phyloP scores from a whole-genome alignment of 2,888 invertebrate species.

The Phengaris arion region DNA sequence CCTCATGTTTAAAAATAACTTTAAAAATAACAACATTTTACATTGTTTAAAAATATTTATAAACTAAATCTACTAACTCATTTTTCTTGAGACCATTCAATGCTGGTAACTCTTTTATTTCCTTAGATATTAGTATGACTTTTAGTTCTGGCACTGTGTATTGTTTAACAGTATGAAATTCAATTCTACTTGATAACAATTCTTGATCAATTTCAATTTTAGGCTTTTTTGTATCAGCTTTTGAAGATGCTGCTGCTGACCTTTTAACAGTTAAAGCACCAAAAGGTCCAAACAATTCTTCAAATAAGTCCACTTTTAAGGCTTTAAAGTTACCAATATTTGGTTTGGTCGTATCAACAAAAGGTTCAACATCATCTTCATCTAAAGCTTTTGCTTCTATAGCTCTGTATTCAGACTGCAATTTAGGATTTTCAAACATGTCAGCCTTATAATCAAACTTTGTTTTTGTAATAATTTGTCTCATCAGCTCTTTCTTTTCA shows the following conservation, averaged over 20 bases:
- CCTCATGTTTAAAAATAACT: too few species aligned
- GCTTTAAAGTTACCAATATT: conserved; percentile 49
- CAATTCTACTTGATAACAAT: conserved; percentile 51
- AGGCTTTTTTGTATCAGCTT: conserved; percentile 46
- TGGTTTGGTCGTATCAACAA: conserved; percentile 76
- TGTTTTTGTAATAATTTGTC: conserved; percentile 79
- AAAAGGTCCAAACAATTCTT: conserved; percentile 69
- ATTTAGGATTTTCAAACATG: conserved; percentile 83
- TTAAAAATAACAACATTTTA: background rate
- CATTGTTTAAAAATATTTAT: conserved; percentile 46
- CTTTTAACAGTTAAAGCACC: conserved; percentile 53
- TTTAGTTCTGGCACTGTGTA: conserved; percentile 62
- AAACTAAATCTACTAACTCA: conserved; percentile 61
- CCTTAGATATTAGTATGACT: conserved; percentile 54
- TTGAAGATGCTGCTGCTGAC: conserved; percentile 39
- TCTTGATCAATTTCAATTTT: conserved; percentile 56
- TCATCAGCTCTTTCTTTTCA: conserved; percentile 76
- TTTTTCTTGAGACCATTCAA: conserved; percentile 61
- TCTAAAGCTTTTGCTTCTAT: conserved; percentile 84
- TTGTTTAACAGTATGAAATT: conserved; percentile 48
- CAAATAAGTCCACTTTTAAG: conserved; percentile 63
- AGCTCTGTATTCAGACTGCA: conserved; percentile 81
- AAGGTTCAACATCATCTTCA: conserved; percentile 73
- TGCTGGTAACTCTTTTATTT: conserved; percentile 51
- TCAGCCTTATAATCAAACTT: conserved; percentile 81